Percentiles rank a stretch among this genome's conserved stretches.
phyloP scores from a whole-genome alignment of 2,113 vertebrate genomes.

The Dolichallabes microphthalmus region DNA sequence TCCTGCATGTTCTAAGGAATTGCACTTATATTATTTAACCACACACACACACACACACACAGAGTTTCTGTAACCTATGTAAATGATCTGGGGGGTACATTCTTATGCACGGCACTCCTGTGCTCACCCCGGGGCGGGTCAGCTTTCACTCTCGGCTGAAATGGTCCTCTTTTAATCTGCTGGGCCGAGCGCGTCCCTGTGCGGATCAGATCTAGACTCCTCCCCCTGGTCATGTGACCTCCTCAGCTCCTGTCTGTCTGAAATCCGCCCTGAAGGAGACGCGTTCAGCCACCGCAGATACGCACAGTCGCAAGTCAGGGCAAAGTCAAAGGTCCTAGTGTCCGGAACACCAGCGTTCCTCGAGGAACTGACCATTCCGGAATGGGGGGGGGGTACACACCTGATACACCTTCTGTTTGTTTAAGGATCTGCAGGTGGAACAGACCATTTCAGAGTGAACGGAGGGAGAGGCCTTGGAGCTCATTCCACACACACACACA shows the following conservation, averaged over 20 bases:
- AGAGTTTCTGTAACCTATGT: background rate
- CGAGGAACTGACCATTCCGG: background rate
- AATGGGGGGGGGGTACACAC: background rate
- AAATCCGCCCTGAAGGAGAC: background rate
- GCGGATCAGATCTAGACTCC: background rate
- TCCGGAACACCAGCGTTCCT: background rate
- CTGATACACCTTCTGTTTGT: background rate
- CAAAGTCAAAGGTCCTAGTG: background rate
- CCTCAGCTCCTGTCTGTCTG: background rate
- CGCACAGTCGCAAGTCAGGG: background rate
- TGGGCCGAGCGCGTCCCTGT: background rate
- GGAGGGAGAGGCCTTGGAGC: background rate
- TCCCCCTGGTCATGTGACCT: background rate
- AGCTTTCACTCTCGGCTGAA: background rate
- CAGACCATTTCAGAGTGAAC: background rate
- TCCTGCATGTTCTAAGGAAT: too few relatives aligned
- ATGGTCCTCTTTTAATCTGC: too few relatives aligned
- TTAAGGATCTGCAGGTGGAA: background rate
- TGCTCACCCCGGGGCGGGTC: background rate
- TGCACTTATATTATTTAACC: too few relatives aligned
- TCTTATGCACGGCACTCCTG: background rate
- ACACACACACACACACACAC: too few relatives aligned
- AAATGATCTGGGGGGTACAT: background rate
- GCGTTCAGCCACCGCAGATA: background rate
- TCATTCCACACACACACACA: background rate